These are phyloP conservation scores for Tyria jacobaeae DNA, from an alignment of 2,888 invertebrate species.

Conservation along the genomic window DNA sequence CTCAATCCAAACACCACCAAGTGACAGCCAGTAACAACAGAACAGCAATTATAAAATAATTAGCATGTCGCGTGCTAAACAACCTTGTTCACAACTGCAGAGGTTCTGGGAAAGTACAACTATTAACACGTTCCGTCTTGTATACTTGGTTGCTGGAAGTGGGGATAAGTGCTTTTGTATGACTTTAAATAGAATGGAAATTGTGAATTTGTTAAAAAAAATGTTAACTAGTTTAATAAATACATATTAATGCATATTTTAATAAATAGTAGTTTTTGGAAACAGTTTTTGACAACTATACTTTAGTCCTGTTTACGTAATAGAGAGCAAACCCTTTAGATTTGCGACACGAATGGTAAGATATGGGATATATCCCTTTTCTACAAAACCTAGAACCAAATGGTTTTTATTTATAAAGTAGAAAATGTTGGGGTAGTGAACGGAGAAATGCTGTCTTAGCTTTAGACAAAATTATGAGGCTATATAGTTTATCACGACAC, in stretches of 20 bases:
- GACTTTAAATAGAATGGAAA: neutral
- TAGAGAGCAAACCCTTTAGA: too few species aligned
- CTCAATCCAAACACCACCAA: slow-evolving; percentile 12
- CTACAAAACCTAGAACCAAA: too few species aligned
- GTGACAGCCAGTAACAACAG: slow-evolving; percentile 10
- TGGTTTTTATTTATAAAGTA: too few species aligned
- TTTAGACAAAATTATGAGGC: slow-evolving; percentile 37
- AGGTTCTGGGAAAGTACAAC: slow-evolving; percentile 36
- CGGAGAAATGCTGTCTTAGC: slow-evolving; percentile 26
- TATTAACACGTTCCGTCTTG: slow-evolving; percentile 43
- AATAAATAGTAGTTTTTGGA: neutral
- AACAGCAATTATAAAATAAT: slow-evolving; percentile 62
- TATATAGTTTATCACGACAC: slow-evolving; percentile 41
- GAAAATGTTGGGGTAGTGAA: slow-evolving; percentile 2
- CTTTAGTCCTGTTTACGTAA: too few species aligned
- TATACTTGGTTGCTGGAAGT: slow-evolving; percentile 20
- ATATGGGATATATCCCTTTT: too few species aligned
- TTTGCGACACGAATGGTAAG: too few species aligned
- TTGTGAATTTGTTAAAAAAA: neutral
- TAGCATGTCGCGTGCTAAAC: slow-evolving; percentile 45
- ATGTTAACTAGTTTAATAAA: neutral
- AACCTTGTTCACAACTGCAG: slow-evolving; percentile 29
- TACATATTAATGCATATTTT: neutral
- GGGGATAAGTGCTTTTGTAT: slow-evolving; percentile 1
- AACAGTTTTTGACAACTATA: neutral